Evolutionary conservation across 1,140 invertebrate genomes (phyloP).

Genomic region (Tetragnatha versicolor): DNA sequence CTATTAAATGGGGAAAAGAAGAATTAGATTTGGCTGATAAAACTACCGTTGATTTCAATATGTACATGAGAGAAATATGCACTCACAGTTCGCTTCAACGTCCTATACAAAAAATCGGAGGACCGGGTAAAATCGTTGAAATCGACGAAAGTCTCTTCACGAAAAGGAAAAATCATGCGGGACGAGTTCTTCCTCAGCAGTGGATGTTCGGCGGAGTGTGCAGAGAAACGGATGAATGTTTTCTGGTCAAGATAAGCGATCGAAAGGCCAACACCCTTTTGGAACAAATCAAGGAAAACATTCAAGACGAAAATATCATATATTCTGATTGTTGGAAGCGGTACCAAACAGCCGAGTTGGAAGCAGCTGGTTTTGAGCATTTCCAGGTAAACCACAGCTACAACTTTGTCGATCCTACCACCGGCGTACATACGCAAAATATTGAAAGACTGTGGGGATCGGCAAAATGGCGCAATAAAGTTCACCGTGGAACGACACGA

Average conservation of each 20-base stretch:
- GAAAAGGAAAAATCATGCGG: constrained; percentile 11
- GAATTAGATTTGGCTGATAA: constrained; percentile 3
- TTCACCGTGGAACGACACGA: neutral
- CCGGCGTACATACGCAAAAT: neutral
- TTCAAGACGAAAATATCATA: neutral
- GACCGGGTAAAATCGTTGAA: constrained; percentile 1
- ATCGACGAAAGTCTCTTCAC: constrained; percentile 33
- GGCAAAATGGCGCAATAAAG: neutral
- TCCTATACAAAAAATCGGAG: neutral
- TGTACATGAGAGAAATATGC: neutral
- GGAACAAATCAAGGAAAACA: constrained; percentile 12
- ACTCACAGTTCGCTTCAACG: neutral
- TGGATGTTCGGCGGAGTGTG: constrained; percentile 23
- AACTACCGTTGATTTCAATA: constrained; percentile 10
- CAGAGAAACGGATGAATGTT: constrained; percentile 5
- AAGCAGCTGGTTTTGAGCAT: neutral
- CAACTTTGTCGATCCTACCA: neutral
- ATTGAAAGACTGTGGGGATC: neutral
- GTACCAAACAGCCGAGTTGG: constrained; percentile 4
- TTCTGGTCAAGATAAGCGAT: neutral
- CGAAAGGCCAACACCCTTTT: neutral
- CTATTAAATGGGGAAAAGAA: neutral
- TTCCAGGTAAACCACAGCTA: neutral
- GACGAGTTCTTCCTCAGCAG: neutral
- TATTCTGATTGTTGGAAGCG: neutral